Evolutionary conservation across 1,140 invertebrate species (phyloP), one percentile per base, ranked within the genome.

Genomic region (Tetramorium parvispinum): DNA sequence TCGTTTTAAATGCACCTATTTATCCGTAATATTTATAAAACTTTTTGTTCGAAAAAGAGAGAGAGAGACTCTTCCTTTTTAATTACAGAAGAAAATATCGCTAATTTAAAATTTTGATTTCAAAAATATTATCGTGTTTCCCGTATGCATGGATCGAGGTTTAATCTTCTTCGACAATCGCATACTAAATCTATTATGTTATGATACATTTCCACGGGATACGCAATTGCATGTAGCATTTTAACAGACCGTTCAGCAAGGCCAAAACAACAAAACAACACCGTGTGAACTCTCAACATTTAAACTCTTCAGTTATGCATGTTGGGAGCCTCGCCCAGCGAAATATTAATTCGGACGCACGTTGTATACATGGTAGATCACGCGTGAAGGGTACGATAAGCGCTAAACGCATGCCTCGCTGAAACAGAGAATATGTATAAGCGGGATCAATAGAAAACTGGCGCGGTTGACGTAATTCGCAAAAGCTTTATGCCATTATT

Each of bases 321-420:
- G 79, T 73, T 57, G 79, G 18, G 24, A 55, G 21, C 18, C 66
- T 21, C 51, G 37, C 49, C 49, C 66, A 18, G 68, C 79, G 53
- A 83, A 75, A 75, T 75, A 83, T 83, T 83, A 83, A 83, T 83
- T 83, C 55, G 53, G 24, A 83, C 68, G 79, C 78, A 57, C 37
- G 66, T 57, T 82, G 51, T 82, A 75, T 75, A 73, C 79, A 55
- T 73, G 68, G 68, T 59, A 83, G 79, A 83, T 83, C 79, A 75
- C 79, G 79, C 79, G 79, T 83, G 68, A 83, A 83, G 79, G n/a
- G 68, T 59, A 43, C 53, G 79, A 83, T 75, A 83, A 83, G 79
- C 79, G 32, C 21, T 49, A 57, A 82, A 73, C 79, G 66, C 79
- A 71, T 46, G 24, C 24, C 24, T 53, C 24, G 53, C 32, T 32